These are phyloP conservation scores for Austrolebias charrua DNA, from an alignment of 2,797 vertebrate species.

Conservation along the genomic window DNA sequence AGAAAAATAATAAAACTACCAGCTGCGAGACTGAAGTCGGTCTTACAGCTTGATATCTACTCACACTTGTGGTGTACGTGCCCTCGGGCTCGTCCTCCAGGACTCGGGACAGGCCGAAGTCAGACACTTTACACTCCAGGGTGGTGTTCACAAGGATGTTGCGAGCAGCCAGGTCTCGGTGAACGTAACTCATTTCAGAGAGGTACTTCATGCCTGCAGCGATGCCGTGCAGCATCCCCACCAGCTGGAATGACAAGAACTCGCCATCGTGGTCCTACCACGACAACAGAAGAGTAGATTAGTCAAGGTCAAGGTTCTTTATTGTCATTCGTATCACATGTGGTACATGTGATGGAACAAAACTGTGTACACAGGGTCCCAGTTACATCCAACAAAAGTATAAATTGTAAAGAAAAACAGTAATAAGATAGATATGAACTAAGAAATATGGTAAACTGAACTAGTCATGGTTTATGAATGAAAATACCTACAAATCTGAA, in stretches of 20 bases:
- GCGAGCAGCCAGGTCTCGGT: conserved; percentile 93
- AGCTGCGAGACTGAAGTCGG: too few species aligned
- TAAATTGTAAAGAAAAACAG: too few species aligned
- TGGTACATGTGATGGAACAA: too few species aligned
- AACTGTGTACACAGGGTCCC: too few species aligned
- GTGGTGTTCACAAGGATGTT: conserved; percentile 96
- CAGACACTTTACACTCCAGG: conserved; percentile 95
- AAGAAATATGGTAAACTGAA: too few species aligned
- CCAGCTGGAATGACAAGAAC: conserved; percentile 88
- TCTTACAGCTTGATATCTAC: conserved; percentile 50
- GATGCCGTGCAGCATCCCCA: conserved; percentile 93
- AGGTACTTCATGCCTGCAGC: conserved; percentile 96
- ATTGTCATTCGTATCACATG: too few species aligned
- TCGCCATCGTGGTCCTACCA: conserved; percentile 88
- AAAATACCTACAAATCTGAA: not conserved
- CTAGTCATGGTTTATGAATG: not conserved
- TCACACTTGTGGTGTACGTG: conserved; percentile 96
- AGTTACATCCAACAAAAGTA: too few species aligned
- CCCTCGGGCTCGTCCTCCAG: conserved; percentile 95
- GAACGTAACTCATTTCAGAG: conserved; percentile 97
- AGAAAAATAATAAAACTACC: not conserved
- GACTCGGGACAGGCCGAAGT: conserved; percentile 93
- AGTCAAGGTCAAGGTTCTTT: not conserved
- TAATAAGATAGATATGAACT: too few species aligned
- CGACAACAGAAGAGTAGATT: not conserved